Base-by-base conservation (phyloP, 2,888 invertebrate genomes). In the Phalangium opilio region DNA sequence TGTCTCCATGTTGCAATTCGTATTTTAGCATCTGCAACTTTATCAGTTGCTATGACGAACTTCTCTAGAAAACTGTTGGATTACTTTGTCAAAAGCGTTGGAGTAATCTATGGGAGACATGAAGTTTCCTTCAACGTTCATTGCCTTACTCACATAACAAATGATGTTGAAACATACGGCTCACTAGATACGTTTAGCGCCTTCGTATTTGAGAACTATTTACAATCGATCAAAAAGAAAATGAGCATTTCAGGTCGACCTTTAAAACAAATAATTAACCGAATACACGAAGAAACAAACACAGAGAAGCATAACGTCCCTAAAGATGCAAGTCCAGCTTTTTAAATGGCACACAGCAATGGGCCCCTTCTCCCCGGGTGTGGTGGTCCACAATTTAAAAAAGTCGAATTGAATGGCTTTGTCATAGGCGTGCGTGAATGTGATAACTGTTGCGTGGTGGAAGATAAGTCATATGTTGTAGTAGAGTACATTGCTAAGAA, bases 121-220 rank as follows among this genome's bases (percentile, higher is more conserved):
- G 40, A 48, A 33, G 15, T 59, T 10, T 50, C 57, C 1, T 59
- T 61, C 43, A 60, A 60, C 50, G 44, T 60, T n/a, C 61, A 62
- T 47, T 47, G 50, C 18, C 44, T 62, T 1, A 39, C 54, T 19
- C 61, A 62, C 52, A 42, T 62, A 5, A 21, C 50, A 17, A 44
- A 41, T 32, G 60, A 61, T 50, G 57, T 55, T 1, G 44, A 48
- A 34, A 36, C n/a, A 1, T 54, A 55, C 48, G 58, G 56, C 0
- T n/a, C 33, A 7, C 17, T 59, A 12, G 55, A 59, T 49, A 35
- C 33, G 10, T 56, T 52, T 45, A 55, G 55, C 50, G 47, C 57
- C 3, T 59, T 58, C 44, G 41, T 19, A 11, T 59, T 56, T 44
- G 58, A 58, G 49, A 59, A 50, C 44, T 54, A 46, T 36, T 53